Evolutionary conservation across 1,140 invertebrate species (phyloP).

Genomic region (Dendrolimus kikuchii): DNA sequence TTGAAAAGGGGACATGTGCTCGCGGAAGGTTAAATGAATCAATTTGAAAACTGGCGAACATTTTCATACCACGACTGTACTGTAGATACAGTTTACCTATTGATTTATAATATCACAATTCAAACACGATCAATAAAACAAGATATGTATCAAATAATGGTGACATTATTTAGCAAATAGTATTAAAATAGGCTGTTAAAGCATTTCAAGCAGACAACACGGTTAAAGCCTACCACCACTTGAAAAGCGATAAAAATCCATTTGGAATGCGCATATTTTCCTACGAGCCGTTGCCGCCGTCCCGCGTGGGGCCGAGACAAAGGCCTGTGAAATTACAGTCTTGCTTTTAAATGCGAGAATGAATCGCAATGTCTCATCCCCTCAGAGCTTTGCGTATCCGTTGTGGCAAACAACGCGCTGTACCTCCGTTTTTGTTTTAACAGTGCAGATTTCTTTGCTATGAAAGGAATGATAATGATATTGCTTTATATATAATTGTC

Average conservation of each 20-base stretch:
- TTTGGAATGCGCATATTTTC: conserved; percentile 66
- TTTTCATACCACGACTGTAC: too few species aligned
- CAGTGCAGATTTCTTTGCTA: conserved; percentile 11
- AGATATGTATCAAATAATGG: too few species aligned
- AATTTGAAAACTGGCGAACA: too few species aligned
- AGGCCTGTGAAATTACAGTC: conserved; percentile 65
- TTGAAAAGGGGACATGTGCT: too few species aligned
- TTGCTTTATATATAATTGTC: too few species aligned
- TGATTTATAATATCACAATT: too few species aligned
- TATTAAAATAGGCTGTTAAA: conserved; percentile 18
- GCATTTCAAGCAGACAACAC: conserved; percentile 18
- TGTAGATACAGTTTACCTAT: too few species aligned
- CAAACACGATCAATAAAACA: too few species aligned
- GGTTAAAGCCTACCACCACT: conserved; percentile 57
- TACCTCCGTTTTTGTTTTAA: conserved; percentile 15
- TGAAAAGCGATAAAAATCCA: conserved; percentile 61
- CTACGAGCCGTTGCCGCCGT: conserved; percentile 30
- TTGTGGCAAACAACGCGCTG: conserved; percentile 18
- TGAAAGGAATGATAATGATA: too few species aligned
- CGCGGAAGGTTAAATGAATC: too few species aligned
- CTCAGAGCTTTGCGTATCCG: conserved; percentile 57
- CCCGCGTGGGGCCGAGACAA: conserved; percentile 48
- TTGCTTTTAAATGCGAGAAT: conserved; percentile 68
- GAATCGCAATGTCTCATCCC: conserved; percentile 64
- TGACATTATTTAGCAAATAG: background rate